Conservation (phyloP, 1,140 invertebrate species). For the Thaumetopoea pityocampa region DNA sequence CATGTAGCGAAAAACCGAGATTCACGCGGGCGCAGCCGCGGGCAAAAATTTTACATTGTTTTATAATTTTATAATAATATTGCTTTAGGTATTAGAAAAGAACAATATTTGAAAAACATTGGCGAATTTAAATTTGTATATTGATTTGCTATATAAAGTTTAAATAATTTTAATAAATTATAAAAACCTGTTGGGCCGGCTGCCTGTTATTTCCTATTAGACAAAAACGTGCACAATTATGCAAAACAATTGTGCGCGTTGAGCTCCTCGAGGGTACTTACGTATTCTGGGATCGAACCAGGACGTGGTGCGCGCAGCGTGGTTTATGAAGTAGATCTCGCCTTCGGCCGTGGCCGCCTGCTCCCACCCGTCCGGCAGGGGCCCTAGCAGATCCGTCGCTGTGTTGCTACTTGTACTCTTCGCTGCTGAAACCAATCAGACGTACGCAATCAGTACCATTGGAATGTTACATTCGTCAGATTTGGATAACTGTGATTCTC, state of each 20-base stretch:
- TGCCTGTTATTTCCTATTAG: constrained; percentile 2
- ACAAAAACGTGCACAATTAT: constrained; percentile 1
- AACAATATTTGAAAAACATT: too few species aligned
- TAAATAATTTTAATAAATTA: too few species aligned
- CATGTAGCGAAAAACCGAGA: too few species aligned
- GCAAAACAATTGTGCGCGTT: not conserved
- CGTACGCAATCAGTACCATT: constrained; percentile 25
- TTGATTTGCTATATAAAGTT: too few species aligned
- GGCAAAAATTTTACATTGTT: too few species aligned
- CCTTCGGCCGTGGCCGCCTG: constrained; percentile 94
- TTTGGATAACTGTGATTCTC: constrained; percentile 37
- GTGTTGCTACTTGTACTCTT: constrained; percentile 72
- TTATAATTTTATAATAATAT: too few species aligned
- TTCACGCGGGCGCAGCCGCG: too few species aligned
- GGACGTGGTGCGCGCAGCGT: constrained; percentile 93
- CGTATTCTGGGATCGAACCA: constrained; percentile 98
- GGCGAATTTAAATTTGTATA: too few species aligned
- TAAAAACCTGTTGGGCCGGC: too few species aligned
- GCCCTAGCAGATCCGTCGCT: constrained; percentile 79
- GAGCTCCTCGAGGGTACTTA: constrained; percentile 74
- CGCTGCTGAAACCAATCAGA: constrained; percentile 71
- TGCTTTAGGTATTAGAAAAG: too few species aligned
- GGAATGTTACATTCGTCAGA: constrained; percentile 15
- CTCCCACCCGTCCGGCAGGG: constrained; percentile 97
- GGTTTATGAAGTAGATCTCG: constrained; percentile 98